Conservation (phyloP, 1,140 invertebrate genomes). For the Ceratosolen solmsi region DNA sequence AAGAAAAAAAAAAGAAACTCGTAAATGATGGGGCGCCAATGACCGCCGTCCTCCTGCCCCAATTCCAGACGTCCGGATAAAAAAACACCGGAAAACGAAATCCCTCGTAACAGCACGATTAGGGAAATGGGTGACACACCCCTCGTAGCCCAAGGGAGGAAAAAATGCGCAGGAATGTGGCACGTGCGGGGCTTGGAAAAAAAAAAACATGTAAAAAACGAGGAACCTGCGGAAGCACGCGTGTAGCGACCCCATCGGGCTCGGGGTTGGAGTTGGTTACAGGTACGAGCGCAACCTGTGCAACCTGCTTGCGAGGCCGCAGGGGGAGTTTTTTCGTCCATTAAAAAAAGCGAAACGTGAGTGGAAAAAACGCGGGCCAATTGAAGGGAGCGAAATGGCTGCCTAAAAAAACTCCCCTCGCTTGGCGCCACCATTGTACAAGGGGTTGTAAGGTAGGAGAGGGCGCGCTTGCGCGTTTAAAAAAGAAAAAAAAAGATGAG, state of each 20-base stretch:
- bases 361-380: conserved; percentile 37
- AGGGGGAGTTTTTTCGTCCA: conserved; percentile 51
- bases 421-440: conserved; percentile 25
- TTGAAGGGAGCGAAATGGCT: conserved; percentile 39
- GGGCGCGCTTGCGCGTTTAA: background rate
- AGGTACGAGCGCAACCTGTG: background rate
- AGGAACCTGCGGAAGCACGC: background rate
- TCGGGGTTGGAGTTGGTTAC: background rate
- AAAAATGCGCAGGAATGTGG: background rate
- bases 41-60: background rate
- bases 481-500: conserved; percentile 22
- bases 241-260: background rate
- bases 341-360: conserved; percentile 24
- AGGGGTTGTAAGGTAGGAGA: conserved; percentile 38
- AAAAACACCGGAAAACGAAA: background rate
- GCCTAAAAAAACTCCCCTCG: conserved; percentile 60
- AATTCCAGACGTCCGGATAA: background rate
- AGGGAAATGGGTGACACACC: background rate
- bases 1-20: too few species aligned
- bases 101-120: background rate
- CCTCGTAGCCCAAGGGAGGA: background rate
- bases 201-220: background rate
- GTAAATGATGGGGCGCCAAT: background rate
- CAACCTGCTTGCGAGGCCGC: background rate
- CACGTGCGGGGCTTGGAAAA: background rate